Conservation (phyloP, 2,888 invertebrate species). For the Oligia latruncula region DNA sequence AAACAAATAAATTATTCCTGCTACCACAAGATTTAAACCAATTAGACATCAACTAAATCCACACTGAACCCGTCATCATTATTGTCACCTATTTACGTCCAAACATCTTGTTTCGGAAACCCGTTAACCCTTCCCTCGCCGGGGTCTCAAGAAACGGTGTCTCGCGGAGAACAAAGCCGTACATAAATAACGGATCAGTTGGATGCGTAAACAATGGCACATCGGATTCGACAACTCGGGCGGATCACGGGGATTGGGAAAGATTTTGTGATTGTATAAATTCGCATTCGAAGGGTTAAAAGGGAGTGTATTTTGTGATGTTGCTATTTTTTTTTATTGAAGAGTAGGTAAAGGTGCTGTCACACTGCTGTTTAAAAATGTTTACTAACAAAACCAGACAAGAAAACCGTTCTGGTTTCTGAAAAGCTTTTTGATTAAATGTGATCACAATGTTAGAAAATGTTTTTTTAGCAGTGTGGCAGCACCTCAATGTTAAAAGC, state of each 20-base stretch:
- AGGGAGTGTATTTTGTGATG: not conserved
- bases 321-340: slow-evolving; percentile 21
- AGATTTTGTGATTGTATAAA: slow-evolving; percentile 56
- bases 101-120: slow-evolving; percentile 63
- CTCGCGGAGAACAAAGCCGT: slow-evolving; percentile 74
- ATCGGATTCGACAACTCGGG: slow-evolving; percentile 77
- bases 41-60: slow-evolving; percentile 15
- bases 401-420: too few species aligned
- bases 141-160: slow-evolving; percentile 76
- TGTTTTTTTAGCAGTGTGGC: too few species aligned
- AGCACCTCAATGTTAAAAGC: too few species aligned
- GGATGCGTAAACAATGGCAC: slow-evolving; percentile 87
- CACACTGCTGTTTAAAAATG: too few species aligned
- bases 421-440: too few species aligned
- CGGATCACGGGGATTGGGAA: slow-evolving; percentile 70
- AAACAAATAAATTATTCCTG: not conserved
- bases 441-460: too few species aligned
- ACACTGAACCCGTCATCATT: slow-evolving; percentile 25
- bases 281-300: slow-evolving; percentile 48
- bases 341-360: too few species aligned
- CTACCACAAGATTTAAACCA: slow-evolving; percentile 19
- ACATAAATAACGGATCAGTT: slow-evolving; percentile 88
- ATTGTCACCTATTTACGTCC: slow-evolving; percentile 44
- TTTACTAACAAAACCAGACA: too few species aligned
- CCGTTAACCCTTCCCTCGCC: slow-evolving; percentile 75